phyloP scores from a whole-genome alignment of 1,140 invertebrate genomes.

The Helicorthomorpha holstii region DNA sequence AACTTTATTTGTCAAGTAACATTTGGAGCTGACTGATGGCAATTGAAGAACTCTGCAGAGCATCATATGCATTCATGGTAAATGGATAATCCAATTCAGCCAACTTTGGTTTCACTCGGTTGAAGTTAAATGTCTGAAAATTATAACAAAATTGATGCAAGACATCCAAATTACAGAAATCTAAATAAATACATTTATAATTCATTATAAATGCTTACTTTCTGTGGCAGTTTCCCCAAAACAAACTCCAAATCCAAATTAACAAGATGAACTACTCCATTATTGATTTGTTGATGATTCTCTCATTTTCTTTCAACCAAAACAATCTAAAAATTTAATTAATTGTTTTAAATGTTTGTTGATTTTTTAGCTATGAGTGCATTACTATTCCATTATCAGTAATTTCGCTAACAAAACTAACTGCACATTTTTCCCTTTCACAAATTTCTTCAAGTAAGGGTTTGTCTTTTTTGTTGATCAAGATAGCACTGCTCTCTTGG shows the following conservation, averaged over 20 bases:
- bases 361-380: neutral
- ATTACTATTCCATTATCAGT: constrained; percentile 63
- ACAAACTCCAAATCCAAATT: constrained; percentile 78
- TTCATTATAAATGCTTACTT: constrained; percentile 30
- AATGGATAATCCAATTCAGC: constrained; percentile 33
- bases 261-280: constrained; percentile 41
- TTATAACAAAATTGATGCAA: neutral
- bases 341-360: neutral
- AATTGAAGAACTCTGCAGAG: constrained; percentile 69
- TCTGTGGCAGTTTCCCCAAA: constrained; percentile 68
- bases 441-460: constrained; percentile 52
- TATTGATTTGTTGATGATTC: constrained; percentile 22
- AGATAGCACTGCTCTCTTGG: constrained; percentile 85
- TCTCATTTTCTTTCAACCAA: constrained; percentile 37
- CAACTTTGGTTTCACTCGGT: constrained; percentile 5
- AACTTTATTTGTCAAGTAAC: constrained; percentile 86
- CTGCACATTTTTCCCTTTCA: constrained; percentile 71
- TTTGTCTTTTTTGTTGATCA: constrained; percentile 47
- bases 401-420: constrained; percentile 82
- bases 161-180: neutral
- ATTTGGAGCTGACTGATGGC: constrained; percentile 81
- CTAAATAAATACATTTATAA: neutral
- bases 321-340: constrained; percentile 29
- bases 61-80: constrained; percentile 38
- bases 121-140: constrained; percentile 16